phyloP scores from a whole-genome alignment of 2,113 vertebrate genomes.

The Cromileptes altivelis region DNA sequence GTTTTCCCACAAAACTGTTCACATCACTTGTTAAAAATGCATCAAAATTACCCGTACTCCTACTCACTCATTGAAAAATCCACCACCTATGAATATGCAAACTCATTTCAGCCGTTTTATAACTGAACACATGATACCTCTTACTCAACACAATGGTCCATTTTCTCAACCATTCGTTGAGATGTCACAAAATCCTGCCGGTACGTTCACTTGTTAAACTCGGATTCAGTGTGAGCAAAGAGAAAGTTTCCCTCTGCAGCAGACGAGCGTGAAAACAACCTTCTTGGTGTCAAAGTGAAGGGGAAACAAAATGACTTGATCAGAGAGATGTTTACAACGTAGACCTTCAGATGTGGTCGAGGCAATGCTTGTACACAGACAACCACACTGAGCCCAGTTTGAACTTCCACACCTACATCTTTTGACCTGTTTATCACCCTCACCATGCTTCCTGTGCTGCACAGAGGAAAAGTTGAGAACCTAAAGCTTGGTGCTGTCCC shows the following conservation, averaged over 20 bases:
- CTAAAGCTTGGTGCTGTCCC: neutral
- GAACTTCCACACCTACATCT: neutral
- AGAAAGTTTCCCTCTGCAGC: neutral
- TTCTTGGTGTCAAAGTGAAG: neutral
- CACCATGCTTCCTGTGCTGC: neutral
- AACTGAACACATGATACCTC: neutral
- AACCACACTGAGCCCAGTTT: neutral
- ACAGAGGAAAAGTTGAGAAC: slow-evolving; percentile 38
- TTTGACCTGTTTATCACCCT: slow-evolving; percentile 18
- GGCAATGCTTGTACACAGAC: neutral
- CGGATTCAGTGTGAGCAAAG: neutral
- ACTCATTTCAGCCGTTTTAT: neutral
- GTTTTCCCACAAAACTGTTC: neutral
- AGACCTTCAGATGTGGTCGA: neutral
- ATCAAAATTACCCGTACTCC: neutral
- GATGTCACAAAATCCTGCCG: neutral
- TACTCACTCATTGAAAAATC: too few relatives aligned
- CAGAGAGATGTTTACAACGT: neutral
- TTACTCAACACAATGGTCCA: neutral
- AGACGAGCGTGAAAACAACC: neutral
- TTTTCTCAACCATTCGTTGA: neutral
- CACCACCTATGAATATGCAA: neutral
- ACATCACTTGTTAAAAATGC: neutral
- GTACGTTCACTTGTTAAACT: neutral
- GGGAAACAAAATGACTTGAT: neutral